Evolutionary conservation across 2,888 invertebrate species (phyloP).

Genomic region (Ypsolopha sequella): DNA sequence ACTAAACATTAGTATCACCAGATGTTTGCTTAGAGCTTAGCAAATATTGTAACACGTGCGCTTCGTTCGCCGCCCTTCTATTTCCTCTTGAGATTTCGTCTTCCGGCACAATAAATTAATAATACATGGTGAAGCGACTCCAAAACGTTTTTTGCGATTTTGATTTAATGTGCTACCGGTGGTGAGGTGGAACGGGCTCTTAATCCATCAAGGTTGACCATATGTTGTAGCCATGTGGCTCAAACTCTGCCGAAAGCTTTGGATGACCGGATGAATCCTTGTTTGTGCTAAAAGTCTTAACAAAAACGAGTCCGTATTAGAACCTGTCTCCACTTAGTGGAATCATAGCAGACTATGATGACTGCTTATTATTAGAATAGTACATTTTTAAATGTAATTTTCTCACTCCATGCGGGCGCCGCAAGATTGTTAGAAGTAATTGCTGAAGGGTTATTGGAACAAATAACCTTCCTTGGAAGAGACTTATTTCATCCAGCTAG

Average conservation of each 20-base stretch:
- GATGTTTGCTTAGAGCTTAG: slow-evolving; percentile 57
- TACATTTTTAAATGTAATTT: slow-evolving; percentile 56
- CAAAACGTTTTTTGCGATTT: slow-evolving; percentile 38
- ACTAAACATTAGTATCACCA: slow-evolving; percentile 35
- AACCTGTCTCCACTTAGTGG: slow-evolving; percentile 41
- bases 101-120: slow-evolving; percentile 67
- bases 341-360: slow-evolving; percentile 28
- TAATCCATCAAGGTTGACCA: slow-evolving; percentile 31
- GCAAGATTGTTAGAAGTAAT: slow-evolving; percentile 62
- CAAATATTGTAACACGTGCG: slow-evolving; percentile 72
- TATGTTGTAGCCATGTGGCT: slow-evolving; percentile 25
- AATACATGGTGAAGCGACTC: slow-evolving; percentile 38
- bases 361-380: slow-evolving; percentile 43
- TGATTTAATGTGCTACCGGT: slow-evolving; percentile 39
- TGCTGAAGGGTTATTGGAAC: slow-evolving; percentile 22
- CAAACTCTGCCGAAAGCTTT: slow-evolving; percentile 20
- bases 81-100: slow-evolving; percentile 68
- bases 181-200: slow-evolving; percentile 12
- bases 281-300: slow-evolving; percentile 25
- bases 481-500: slow-evolving; percentile 14
- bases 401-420: slow-evolving; percentile 53
- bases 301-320: slow-evolving; percentile 18
- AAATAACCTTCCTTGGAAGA: slow-evolving; percentile 23
- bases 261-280: slow-evolving; percentile 39
- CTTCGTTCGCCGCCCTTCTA: slow-evolving; percentile 50